phyloP scores from a whole-genome alignment of 2,113 vertebrate species.

The Scomber scombrus region DNA sequence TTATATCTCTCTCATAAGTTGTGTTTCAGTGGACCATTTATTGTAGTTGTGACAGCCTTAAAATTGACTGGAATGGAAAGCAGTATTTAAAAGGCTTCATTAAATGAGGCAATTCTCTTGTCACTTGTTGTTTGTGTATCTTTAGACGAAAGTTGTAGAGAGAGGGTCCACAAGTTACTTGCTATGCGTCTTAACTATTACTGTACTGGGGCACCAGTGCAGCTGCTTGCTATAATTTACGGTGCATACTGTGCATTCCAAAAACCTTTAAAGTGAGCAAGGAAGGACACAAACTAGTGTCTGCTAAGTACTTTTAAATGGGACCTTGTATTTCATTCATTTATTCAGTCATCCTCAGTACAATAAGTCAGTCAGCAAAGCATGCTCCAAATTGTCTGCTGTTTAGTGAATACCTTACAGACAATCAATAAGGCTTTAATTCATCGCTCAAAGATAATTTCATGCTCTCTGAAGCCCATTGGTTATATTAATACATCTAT shows the following conservation, averaged over 20 bases:
- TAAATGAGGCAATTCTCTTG: conserved; percentile 31
- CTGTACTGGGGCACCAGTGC: no score
- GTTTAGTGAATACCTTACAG: conserved; percentile 71
- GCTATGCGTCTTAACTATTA: not conserved
- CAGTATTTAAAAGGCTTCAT: conserved; percentile 55
- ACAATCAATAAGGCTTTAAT: conserved; percentile 82
- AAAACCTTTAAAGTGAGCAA: not conserved
- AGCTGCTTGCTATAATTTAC: no score
- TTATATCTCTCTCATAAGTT: conserved; percentile 19
- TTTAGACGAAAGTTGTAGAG: not conserved
- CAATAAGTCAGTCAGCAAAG: conserved; percentile 59
- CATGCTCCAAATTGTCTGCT: conserved; percentile 64
- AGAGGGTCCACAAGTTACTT: not conserved
- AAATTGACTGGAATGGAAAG: conserved; percentile 60
- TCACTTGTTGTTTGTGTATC: conserved; percentile 6
- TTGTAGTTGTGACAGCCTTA: conserved; percentile 49
- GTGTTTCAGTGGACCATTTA: conserved; percentile 48
- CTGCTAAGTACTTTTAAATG: conserved; percentile 3
- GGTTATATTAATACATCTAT: conserved; percentile 84
- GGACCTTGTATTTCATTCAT: conserved; percentile 22
- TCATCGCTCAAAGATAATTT: conserved; percentile 82
- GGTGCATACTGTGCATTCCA: not conserved
- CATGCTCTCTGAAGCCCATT: conserved; percentile 82
- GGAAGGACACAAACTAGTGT: not conserved
- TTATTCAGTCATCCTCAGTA: conserved; percentile 43